A percentile compares a stretch with the other conserved stretches of the same genome.
Conservation (phyloP, 1,140 invertebrate species). For the Samia ricini region DNA sequence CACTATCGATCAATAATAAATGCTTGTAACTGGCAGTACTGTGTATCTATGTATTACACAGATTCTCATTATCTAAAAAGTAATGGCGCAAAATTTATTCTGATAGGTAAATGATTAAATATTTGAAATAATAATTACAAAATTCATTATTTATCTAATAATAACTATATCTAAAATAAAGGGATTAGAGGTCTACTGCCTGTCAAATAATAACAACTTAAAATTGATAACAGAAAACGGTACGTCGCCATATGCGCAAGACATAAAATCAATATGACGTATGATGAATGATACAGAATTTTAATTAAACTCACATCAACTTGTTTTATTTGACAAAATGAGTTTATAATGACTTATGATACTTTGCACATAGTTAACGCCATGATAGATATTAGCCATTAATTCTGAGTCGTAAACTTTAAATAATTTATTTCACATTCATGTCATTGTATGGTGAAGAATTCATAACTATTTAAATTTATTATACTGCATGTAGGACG, state of each 20-base stretch:
- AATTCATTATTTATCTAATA: too few relatives aligned
- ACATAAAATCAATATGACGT: slow-evolving; percentile 68
- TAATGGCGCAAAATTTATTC: too few relatives aligned
- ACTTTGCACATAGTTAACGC: slow-evolving; percentile 1
- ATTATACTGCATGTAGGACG: neutral
- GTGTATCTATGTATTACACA: too few relatives aligned
- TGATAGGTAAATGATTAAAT: too few relatives aligned
- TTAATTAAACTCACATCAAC: slow-evolving; percentile 70
- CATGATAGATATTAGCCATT: slow-evolving; percentile 13
- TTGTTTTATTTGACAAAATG: slow-evolving; percentile 64
- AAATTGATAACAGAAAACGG: slow-evolving; percentile 58
- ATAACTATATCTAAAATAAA: too few relatives aligned
- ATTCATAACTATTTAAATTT: neutral
- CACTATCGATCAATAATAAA: too few relatives aligned
- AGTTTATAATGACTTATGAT: slow-evolving; percentile 51
- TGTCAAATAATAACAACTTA: slow-evolving; percentile 12
- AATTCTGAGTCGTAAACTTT: slow-evolving; percentile 4
- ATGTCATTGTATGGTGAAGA: neutral
- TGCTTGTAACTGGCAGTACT: too few relatives aligned
- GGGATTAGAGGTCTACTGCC: too few relatives aligned
- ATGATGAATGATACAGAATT: slow-evolving; percentile 68
- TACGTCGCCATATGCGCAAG: slow-evolving; percentile 52
- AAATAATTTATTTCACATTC: neutral
- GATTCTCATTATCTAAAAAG: too few relatives aligned
- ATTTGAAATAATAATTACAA: too few relatives aligned